Conservation (phyloP, 1,140 invertebrate genomes). For the Atta colombica region DNA sequence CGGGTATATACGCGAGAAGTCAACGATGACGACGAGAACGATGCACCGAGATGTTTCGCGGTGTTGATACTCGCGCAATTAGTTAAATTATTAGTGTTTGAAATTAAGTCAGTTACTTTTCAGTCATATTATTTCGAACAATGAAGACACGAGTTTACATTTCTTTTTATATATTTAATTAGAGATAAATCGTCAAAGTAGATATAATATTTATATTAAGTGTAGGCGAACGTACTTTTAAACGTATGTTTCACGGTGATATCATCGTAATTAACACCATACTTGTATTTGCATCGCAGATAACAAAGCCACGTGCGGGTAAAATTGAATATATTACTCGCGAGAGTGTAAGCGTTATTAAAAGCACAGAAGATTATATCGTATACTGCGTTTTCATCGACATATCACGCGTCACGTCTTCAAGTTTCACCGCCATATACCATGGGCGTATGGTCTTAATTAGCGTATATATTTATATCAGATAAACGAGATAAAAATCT, state of each 20-base stretch:
- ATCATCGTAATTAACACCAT: conserved; percentile 44
- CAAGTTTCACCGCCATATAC: conserved; percentile 26
- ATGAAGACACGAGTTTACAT: not conserved
- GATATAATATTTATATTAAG: conserved; percentile 38
- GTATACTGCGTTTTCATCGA: conserved; percentile 52
- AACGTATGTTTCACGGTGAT: not conserved
- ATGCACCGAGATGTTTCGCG: conserved; percentile 17
- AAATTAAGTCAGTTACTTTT: conserved; percentile 17
- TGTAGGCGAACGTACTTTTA: conserved; percentile 5
- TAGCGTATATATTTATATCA: conserved; percentile 52
- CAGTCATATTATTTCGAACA: too few relatives aligned
- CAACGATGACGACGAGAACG: conserved; percentile 7
- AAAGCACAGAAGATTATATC: conserved; percentile 60
- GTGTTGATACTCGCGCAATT: conserved; percentile 26
- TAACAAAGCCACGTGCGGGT: conserved; percentile 53
- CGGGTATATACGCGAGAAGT: conserved; percentile 44
- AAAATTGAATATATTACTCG: conserved; percentile 59
- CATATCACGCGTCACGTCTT: conserved; percentile 58
- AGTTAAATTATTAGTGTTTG: conserved; percentile 33
- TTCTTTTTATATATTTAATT: not conserved
- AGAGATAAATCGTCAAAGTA: not conserved
- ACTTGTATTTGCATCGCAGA: conserved; percentile 41
- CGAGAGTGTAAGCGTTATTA: conserved; percentile 48
- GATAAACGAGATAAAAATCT: conserved; percentile 45
- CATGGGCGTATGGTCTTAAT: conserved; percentile 50